Conservation (phyloP, 1,140 invertebrate species). For the Bombus confusus region DNA sequence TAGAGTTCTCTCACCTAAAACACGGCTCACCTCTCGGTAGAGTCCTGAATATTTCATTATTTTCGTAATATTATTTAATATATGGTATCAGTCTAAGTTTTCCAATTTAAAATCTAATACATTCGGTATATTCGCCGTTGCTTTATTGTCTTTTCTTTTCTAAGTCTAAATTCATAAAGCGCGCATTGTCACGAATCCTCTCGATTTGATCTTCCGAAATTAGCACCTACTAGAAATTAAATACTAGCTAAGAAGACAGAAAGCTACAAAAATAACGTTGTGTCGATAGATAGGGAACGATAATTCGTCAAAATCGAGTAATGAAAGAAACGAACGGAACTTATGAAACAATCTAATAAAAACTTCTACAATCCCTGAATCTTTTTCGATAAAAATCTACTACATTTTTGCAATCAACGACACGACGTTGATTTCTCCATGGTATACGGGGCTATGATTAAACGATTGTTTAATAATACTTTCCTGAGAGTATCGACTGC, state of each 20-base stretch:
- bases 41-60: background rate
- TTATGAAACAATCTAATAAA: background rate
- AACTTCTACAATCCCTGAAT: background rate
- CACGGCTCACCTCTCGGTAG: too few species aligned
- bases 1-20: too few species aligned
- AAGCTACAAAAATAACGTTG: too few species aligned
- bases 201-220: too few species aligned
- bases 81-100: background rate
- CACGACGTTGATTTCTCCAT: background rate
- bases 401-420: background rate
- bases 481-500: background rate
- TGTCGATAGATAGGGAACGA: too few species aligned
- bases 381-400: background rate
- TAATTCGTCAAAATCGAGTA: too few species aligned
- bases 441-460: too few species aligned
- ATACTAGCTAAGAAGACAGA: background rate
- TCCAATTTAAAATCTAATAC: background rate
- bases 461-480: slow-evolving; percentile 12
- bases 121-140: background rate
- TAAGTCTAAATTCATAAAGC: background rate
- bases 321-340: too few species aligned
- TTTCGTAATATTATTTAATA: background rate
- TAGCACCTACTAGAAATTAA: background rate
- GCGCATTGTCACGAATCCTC: too few species aligned
- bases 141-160: background rate